Evolutionary conservation across 1,140 invertebrate species (phyloP).

Genomic region (Drosophila varians): DNA sequence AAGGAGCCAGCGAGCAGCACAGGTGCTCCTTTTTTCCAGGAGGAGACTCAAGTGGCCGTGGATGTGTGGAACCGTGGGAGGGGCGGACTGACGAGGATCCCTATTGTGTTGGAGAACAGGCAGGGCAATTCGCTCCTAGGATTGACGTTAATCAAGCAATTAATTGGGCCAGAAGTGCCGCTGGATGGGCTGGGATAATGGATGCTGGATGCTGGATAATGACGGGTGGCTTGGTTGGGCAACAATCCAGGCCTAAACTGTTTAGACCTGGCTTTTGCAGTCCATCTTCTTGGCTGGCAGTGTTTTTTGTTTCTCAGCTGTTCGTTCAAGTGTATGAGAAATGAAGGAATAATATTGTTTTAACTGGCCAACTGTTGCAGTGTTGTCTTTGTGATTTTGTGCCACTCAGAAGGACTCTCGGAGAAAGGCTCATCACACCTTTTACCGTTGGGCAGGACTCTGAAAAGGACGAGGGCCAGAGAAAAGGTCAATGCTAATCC

Average conservation of each 20-base stretch:
- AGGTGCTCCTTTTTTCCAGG: conserved; percentile 21
- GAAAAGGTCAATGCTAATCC: conserved; percentile 47
- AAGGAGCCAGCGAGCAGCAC: conserved; percentile 31
- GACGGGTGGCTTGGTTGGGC: not conserved
- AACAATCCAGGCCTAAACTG: not conserved
- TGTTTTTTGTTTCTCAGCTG: conserved; percentile 10
- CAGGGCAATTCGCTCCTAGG: conserved; percentile 19
- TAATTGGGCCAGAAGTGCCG: conserved; percentile 59
- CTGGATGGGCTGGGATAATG: not conserved
- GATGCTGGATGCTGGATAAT: not conserved
- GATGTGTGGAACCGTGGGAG: not conserved
- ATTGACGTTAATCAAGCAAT: conserved; percentile 73
- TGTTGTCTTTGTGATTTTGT: conserved; percentile 21
- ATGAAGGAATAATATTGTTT: conserved; percentile 27
- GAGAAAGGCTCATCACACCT: conserved; percentile 26
- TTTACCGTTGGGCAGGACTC: conserved; percentile 2
- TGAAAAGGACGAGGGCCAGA: not conserved
- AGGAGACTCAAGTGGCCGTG: conserved; percentile 54
- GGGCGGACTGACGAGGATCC: conserved; percentile 1
- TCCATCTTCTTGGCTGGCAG: not conserved
- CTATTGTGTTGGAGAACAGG: not conserved
- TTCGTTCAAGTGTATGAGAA: not conserved
- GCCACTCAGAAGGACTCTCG: conserved; percentile 25
- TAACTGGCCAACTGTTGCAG: conserved; percentile 46
- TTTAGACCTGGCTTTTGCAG: not conserved